phyloP scores from a whole-genome alignment of 2,113 vertebrate genomes.

The Calonectris borealis region DNA sequence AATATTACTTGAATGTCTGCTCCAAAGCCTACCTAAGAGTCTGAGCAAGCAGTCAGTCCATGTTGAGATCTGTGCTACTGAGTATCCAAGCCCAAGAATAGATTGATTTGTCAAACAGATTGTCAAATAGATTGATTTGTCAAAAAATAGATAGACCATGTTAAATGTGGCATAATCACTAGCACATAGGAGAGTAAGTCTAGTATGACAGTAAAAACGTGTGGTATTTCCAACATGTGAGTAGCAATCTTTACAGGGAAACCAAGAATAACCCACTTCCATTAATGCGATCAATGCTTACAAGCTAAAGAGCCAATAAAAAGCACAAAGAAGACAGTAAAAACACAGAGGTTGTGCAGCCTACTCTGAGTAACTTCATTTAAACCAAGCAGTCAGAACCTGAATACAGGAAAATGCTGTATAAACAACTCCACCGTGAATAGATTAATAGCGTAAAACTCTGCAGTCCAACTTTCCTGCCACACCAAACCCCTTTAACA shows the following conservation, averaged over 20 bases:
- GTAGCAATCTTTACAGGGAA: background rate
- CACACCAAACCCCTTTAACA: background rate
- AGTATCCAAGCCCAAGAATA: no score
- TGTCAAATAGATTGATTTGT: no score
- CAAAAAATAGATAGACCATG: no score
- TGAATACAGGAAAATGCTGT: background rate
- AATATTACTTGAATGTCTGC: no score
- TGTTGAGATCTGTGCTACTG: no score
- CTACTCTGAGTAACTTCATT: background rate
- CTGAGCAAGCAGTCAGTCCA: no score
- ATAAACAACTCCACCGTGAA: background rate
- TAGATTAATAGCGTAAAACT: background rate
- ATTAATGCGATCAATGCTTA: background rate
- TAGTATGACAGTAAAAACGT: background rate
- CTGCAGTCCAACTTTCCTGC: background rate
- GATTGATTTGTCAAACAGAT: no score
- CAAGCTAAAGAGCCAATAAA: background rate
- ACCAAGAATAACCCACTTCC: background rate
- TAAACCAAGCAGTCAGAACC: background rate
- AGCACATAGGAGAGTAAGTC: background rate
- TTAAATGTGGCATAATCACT: no score
- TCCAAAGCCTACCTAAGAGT: no score
- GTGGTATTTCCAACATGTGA: fast-evolving
- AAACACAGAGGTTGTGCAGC: background rate
- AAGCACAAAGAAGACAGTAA: background rate